A percentile compares a stretch with the other conserved stretches of the same genome.
phyloP scores from a whole-genome alignment of 2,113 vertebrate genomes.

The Meleagris gallopavo region DNA sequence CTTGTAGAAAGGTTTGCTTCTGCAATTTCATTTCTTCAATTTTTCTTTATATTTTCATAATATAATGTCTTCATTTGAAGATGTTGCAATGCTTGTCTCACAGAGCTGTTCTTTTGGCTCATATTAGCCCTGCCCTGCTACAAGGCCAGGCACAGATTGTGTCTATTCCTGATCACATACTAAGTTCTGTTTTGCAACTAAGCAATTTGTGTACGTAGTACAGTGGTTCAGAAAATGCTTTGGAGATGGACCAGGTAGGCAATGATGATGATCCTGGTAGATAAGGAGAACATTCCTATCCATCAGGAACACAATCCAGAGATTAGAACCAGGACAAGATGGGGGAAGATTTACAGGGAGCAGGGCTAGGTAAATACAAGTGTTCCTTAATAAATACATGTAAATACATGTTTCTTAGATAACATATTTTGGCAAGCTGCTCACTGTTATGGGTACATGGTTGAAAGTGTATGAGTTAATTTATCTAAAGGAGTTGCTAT shows the following conservation, averaged over 20 bases:
- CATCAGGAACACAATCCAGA: not conserved
- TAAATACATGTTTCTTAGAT: not conserved
- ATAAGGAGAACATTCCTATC: accelerated
- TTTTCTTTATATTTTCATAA: not conserved
- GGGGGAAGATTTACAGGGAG: not conserved
- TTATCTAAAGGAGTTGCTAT: not conserved
- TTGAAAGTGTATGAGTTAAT: constrained; percentile 61
- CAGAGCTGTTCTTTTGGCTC: not conserved
- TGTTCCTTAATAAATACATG: not conserved
- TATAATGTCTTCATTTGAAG: not conserved
- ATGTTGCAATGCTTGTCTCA: not conserved
- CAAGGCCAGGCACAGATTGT: not conserved
- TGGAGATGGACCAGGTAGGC: not conserved
- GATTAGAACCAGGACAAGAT: not conserved
- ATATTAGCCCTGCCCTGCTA: not conserved
- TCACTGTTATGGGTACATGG: accelerated
- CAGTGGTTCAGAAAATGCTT: not conserved
- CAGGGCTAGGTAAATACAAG: not conserved
- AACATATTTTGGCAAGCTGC: not conserved
- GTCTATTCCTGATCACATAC: not conserved
- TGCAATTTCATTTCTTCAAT: not conserved
- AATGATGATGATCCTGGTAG: accelerated
- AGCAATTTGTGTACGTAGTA: not conserved
- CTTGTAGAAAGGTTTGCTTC: not conserved
- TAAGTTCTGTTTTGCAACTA: not conserved